Evolutionary conservation across 2,888 invertebrate species (phyloP).

Genomic region (Tanypteryx hageni): DNA sequence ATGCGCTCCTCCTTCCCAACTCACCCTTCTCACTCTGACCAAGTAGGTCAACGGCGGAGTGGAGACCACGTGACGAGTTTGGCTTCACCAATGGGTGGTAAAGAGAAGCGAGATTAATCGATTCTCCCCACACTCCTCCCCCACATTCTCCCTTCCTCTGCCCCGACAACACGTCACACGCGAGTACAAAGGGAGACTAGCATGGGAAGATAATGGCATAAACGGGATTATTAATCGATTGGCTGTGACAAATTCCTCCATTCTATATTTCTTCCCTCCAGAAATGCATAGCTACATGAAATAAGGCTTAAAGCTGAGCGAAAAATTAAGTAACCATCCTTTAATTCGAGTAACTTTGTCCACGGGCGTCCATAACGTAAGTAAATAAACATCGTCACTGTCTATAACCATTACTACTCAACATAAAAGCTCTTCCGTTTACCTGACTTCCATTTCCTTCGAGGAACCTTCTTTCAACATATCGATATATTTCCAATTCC

Average conservation of each 20-base stretch:
- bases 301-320: no score
- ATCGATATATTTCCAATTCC: background rate
- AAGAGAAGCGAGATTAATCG: constrained; percentile 20
- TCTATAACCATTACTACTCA: background rate
- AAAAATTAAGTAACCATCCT: no score
- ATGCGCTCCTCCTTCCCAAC: background rate
- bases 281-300: no score
- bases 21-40: background rate
- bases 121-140: background rate
- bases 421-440: background rate
- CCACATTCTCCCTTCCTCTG: background rate
- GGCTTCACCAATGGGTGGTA: constrained; percentile 32
- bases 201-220: background rate
- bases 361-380: no score
- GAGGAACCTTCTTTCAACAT: background rate
- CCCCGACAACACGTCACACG: background rate
- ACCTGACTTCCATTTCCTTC: background rate
- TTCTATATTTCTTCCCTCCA: background rate
- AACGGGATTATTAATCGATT: constrained; percentile 24
- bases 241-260: constrained; percentile 19
- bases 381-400: no score
- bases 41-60: constrained; percentile 28
- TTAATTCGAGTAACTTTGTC: no score
- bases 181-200: constrained; percentile 12
- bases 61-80: constrained; percentile 27